Percentiles rank a stretch among this genome's conserved stretches.
phyloP scores from a whole-genome alignment of 2,113 vertebrate genomes.

The Chlorocebus sabaeus region DNA sequence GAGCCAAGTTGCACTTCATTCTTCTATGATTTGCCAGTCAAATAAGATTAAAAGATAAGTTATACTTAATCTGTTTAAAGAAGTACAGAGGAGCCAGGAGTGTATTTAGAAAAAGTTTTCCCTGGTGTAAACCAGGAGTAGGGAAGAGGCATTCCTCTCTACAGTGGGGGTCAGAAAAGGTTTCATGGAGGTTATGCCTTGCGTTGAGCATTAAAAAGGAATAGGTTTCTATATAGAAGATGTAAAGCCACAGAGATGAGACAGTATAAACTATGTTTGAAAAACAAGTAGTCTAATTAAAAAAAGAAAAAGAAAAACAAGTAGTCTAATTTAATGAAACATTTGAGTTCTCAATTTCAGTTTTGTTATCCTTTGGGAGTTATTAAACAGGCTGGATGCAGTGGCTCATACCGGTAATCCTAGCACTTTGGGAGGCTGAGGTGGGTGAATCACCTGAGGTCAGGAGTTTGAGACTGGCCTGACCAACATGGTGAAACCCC shows the following conservation, averaged over 20 bases:
- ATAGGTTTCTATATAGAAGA: not conserved
- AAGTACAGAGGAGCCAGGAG: not conserved
- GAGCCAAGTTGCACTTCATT: not conserved
- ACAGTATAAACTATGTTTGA: not conserved
- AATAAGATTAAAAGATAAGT: not conserved
- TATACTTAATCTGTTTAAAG: not conserved
- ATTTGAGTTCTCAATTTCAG: constrained; percentile 33
- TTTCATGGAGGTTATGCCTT: not conserved
- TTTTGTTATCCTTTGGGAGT: constrained; percentile 10
- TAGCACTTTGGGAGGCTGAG: too few species aligned
- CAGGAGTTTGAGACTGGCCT: too few species aligned
- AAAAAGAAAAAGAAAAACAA: not conserved
- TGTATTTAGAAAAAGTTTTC: not conserved
- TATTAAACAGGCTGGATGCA: not conserved
- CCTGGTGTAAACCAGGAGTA: not conserved
- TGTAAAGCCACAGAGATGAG: not conserved
- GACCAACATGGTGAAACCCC: too few species aligned
- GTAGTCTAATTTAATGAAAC: not conserved
- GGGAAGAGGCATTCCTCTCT: not conserved
- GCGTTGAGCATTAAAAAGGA: not conserved
- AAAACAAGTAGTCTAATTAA: not conserved
- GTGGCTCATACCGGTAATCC: too few species aligned
- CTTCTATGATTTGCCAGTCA: not conserved
- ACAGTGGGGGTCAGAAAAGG: not conserved
- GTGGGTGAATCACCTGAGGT: too few species aligned